Base-by-base conservation (phyloP, 2,113 vertebrate species). In the Pelvicachromis taeniatus region DNA sequence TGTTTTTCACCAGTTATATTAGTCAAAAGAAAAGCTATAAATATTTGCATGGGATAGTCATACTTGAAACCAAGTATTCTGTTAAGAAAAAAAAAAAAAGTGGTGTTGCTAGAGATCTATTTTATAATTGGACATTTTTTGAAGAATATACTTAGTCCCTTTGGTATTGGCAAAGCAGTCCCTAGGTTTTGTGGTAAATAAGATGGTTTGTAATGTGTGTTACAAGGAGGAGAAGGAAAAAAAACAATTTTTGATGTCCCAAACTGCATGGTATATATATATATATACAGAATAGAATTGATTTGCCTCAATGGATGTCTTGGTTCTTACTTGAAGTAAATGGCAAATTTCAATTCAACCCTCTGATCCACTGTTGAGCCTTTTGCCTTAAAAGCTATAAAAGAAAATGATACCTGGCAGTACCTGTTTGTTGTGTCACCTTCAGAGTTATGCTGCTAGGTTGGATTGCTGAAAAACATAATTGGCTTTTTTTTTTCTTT, bases 281-380 rank as follows among this genome's bases (percentile, higher is more conserved):
- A 65, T 45, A 38, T 89, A 90, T 86, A 87, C 50, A 84, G 81
- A 84, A 87, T 81, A 87, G 88, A 91, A 92, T 92, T 93, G 87
- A 90, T 92, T 93, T 94, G 91, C 95, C 92, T 95, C 93, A 86
- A 87, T 83, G 86, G 93, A 94, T 94, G 93, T 93, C 91, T 93
- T 79, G 85, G 78, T 95, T 93, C 83, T 94, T 95, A 95, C 95
- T 94, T 95, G 94, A 95, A 95, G 85, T 91, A 92, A 91, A 93
- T 75, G 87, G 93, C 94, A 93, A 95, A 95, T 92, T 93, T 93
- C 89, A 92, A 94, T 94, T 93, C 89, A 93, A 90, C 92, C 93
- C 78, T 94, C 85, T 94, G 92, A 95, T 95, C 94, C 92, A 95
- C 94, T 95, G 95, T 94, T 95, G 93, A 95, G 94, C 95, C 95